A percentile compares a stretch with the other conserved stretches of the same genome.
phyloP scores from a whole-genome alignment of 37 sponge, comb jelly and placozoan species.

The Oopsacas minuta region DNA sequence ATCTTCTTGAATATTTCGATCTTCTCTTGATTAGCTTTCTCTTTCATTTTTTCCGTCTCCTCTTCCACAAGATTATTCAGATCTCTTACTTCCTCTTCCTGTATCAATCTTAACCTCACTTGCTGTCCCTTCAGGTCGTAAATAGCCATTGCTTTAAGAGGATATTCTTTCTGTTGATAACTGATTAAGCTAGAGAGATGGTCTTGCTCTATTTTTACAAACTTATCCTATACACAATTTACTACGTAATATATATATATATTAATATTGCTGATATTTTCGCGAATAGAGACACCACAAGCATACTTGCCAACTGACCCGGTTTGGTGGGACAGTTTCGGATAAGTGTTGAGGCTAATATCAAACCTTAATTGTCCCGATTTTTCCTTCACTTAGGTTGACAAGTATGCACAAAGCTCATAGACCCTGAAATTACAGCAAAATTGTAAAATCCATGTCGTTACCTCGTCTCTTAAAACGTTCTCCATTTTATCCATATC shows the following conservation, averaged over 20 bases:
- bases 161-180: constrained; percentile 5
- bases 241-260: no score
- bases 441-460: no score
- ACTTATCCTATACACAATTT: no score
- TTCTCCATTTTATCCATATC: neutral
- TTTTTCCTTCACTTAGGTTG: no score
- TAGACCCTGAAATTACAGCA: no score
- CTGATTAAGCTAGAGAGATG: neutral
- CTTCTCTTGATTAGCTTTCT: neutral
- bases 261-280: no score
- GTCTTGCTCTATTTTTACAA: neutral
- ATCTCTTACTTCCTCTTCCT: neutral
- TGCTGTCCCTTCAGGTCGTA: neutral
- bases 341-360: no score
- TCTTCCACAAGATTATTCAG: neutral
- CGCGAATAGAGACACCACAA: no score
- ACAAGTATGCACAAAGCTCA: no score
- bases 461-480: neutral
- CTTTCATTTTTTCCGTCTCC: neutral
- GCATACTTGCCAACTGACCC: no score
- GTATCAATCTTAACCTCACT: neutral
- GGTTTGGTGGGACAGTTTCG: no score
- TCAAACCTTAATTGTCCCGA: no score
- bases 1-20: neutral
- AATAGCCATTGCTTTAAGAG: neutral